Evolutionary conservation across 2,797 vertebrate species (phyloP).

Genomic region (Gila robusta): DNA sequence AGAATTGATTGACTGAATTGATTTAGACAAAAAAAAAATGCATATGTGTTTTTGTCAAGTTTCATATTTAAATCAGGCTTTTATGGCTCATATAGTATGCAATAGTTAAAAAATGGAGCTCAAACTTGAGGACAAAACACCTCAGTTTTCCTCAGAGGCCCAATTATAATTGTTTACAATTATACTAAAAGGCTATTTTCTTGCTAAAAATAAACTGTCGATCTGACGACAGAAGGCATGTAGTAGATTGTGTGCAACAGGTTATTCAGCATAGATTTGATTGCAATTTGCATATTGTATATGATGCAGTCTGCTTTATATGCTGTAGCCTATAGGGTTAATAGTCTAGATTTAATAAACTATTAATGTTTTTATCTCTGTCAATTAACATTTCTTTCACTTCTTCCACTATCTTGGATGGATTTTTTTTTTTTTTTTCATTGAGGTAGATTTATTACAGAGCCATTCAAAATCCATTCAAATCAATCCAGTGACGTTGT

Average conservation of each 20-base stretch:
- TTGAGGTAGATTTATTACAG: neutral
- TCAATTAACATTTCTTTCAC: fast-evolving
- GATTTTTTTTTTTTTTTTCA: neutral
- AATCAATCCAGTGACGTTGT: neutral
- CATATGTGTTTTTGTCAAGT: neutral
- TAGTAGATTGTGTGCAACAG: neutral
- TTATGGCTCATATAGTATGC: neutral
- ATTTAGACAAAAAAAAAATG: no score
- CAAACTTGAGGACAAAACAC: neutral
- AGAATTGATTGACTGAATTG: neutral
- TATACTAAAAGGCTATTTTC: neutral
- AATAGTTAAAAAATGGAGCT: neutral
- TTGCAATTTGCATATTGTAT: neutral
- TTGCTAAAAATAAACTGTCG: neutral
- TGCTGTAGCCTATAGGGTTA: no score
- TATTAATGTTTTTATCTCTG: neutral
- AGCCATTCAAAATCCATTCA: neutral
- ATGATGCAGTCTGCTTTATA: neutral
- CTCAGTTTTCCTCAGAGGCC: neutral
- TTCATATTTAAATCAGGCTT: neutral
- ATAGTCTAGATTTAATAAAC: neutral
- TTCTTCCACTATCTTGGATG: neutral
- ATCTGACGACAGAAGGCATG: neutral
- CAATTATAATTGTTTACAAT: neutral
- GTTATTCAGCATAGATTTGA: neutral